Percentiles rank a stretch among this genome's conserved stretches.
phyloP scores from a whole-genome alignment of 2,888 invertebrate species.

The Sarcophaga caerulescens region DNA sequence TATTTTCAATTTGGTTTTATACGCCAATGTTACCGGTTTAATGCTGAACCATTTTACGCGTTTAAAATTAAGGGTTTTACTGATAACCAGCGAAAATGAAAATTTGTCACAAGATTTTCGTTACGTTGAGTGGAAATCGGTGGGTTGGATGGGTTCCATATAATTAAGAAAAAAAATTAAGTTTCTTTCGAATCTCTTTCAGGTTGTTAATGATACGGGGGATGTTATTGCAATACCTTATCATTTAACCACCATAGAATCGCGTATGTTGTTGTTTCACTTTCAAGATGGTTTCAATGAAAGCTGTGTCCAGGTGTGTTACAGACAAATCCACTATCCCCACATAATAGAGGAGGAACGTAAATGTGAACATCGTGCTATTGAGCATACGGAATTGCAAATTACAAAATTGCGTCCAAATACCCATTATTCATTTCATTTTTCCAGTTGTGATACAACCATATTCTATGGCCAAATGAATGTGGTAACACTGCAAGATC shows the following conservation, averaged over 20 bases:
- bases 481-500: conserved; percentile 79
- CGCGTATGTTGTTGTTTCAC: conserved; percentile 77
- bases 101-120: conserved; percentile 78
- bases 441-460: conserved; percentile 76
- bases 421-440: conserved; percentile 76
- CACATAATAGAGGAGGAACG: conserved; percentile 74
- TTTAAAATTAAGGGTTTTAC: conserved; percentile 78
- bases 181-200: not conserved
- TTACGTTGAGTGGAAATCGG: conserved; percentile 81
- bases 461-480: conserved; percentile 78
- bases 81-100: conserved; percentile 79
- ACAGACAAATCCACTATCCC: conserved; percentile 73
- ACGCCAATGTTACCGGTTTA: conserved; percentile 80
- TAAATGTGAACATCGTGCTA: conserved; percentile 74
- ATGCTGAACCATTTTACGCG: conserved; percentile 77
- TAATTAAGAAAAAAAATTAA: not conserved
- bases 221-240: conserved; percentile 76
- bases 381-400: conserved; percentile 75
- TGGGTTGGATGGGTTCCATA: conserved; percentile 68
- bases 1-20: conserved; percentile 76
- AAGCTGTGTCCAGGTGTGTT: conserved; percentile 77
- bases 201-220: conserved; percentile 80
- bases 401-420: conserved; percentile 75
- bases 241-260: conserved; percentile 76
- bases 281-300: conserved; percentile 77